These are phyloP conservation scores for Drosophila willistoni DNA, from an alignment of 1,140 invertebrate species.

Conservation along the genomic window DNA sequence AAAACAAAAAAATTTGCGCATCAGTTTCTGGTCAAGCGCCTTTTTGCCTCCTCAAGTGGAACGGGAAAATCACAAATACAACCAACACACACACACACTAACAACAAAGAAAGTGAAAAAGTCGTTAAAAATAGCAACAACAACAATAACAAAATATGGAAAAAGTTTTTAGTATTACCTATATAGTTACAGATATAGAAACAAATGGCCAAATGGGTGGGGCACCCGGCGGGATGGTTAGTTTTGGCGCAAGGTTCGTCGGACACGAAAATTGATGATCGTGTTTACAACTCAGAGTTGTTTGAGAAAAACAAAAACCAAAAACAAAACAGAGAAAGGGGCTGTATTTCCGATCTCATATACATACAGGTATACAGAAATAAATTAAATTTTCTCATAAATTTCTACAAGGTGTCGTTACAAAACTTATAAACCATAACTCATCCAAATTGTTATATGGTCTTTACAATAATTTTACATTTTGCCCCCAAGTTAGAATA, in stretches of 20 bases:
- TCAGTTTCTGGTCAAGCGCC: slow-evolving; percentile 68
- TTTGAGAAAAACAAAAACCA: too few relatives aligned
- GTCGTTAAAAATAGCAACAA: slow-evolving; percentile 47
- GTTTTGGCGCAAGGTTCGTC: slow-evolving; percentile 33
- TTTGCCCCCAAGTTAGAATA: too few relatives aligned
- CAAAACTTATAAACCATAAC: too few relatives aligned
- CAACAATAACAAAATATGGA: slow-evolving; percentile 13
- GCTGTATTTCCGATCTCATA: slow-evolving; percentile 8
- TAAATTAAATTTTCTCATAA: slow-evolving; percentile 3
- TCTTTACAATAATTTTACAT: too few relatives aligned
- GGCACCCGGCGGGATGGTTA: neutral
- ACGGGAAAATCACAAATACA: slow-evolving; percentile 41
- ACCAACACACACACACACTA: neutral
- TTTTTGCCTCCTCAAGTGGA: slow-evolving; percentile 60
- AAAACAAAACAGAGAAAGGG: neutral
- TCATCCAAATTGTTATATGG: neutral
- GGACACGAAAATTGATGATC: slow-evolving; percentile 39
- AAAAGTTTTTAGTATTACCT: slow-evolving; percentile 6
- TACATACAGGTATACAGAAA: neutral
- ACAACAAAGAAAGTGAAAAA: slow-evolving; percentile 60
- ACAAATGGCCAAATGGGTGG: neutral
- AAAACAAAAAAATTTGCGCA: slow-evolving; percentile 57
- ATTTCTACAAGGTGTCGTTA: neutral
- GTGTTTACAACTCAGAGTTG: neutral
- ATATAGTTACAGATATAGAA: neutral